phyloP scores from a whole-genome alignment of 2,797 vertebrate species.

The Spinus olivaceus region DNA sequence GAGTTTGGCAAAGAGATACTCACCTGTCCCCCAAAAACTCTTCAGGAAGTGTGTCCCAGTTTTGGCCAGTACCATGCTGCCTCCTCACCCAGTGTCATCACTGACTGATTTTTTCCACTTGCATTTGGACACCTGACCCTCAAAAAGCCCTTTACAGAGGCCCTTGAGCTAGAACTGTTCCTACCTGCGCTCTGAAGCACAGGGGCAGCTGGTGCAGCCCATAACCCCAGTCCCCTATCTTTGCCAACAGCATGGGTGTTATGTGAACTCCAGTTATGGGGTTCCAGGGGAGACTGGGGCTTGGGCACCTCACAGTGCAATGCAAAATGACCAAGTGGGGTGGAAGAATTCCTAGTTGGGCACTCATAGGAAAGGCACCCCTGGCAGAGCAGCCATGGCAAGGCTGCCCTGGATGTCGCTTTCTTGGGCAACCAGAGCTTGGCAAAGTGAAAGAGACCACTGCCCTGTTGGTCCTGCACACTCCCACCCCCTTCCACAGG shows the following conservation, averaged over 20 bases:
- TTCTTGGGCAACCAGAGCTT: neutral
- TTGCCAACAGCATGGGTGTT: neutral
- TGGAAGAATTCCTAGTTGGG: fast-evolving
- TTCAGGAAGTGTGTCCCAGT: fast-evolving
- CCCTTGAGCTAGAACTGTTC: neutral
- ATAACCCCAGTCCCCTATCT: neutral
- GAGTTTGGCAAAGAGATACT: neutral
- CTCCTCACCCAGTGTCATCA: neutral
- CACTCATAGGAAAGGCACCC: neutral
- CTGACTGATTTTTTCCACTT: neutral
- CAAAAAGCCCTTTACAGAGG: neutral
- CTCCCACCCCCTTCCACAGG: neutral
- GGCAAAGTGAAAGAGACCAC: neutral
- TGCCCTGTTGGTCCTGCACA: neutral
- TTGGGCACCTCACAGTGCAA: neutral
- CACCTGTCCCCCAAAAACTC: fast-evolving
- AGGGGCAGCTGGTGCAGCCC: neutral
- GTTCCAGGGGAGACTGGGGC: neutral
- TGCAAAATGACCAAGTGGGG: neutral
- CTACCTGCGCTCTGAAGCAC: neutral
- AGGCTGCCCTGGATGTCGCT: fast-evolving
- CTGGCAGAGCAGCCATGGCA: neutral
- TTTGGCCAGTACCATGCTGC: neutral
- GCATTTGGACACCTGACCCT: neutral
- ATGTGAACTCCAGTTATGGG: neutral